A percentile compares a stretch with the other conserved stretches of the same genome.
Conservation (phyloP, 2,888 invertebrate genomes). For the Dasysyrphus tricinctus region DNA sequence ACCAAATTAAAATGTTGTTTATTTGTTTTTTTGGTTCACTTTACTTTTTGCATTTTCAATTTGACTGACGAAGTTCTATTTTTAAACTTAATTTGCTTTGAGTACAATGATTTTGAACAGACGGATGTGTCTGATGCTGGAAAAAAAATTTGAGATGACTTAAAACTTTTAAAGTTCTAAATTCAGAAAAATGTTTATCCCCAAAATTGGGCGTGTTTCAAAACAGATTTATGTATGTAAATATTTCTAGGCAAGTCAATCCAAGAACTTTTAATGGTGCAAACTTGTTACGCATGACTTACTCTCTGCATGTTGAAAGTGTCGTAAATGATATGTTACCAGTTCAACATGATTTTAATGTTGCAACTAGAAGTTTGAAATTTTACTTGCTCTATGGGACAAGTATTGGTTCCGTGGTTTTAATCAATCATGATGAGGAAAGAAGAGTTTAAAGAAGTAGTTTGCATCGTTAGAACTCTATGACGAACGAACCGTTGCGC, state of each 20-base stretch:
- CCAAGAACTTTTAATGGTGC: background rate
- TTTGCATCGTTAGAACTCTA: too few relatives aligned
- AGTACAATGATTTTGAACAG: conserved; percentile 10
- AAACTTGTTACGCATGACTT: conserved; percentile 34
- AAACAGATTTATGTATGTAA: background rate
- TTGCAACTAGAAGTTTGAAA: background rate
- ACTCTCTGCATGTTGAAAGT: conserved; percentile 17
- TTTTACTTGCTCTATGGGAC: too few relatives aligned
- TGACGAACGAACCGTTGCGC: too few relatives aligned
- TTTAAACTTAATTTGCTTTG: conserved; percentile 39
- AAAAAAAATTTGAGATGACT: conserved; percentile 9
- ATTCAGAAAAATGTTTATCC: conserved; percentile 10
- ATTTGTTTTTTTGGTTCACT: conserved; percentile 3
- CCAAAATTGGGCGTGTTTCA: conserved; percentile 1
- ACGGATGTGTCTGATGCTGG: conserved; percentile 7
- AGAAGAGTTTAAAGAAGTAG: too few relatives aligned
- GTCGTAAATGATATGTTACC: conserved; percentile 35
- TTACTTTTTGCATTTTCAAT: conserved; percentile 22
- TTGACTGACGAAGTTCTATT: conserved; percentile 47
- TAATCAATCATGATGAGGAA: too few relatives aligned
- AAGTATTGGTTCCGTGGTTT: too few relatives aligned
- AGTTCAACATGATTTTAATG: conserved; percentile 7
- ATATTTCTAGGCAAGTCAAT: background rate
- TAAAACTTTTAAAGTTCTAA: conserved; percentile 9
- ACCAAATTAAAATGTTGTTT: conserved; percentile 21